Evolutionary conservation across 1,140 invertebrate species (phyloP).

Genomic region (Sycophila sp.): DNA sequence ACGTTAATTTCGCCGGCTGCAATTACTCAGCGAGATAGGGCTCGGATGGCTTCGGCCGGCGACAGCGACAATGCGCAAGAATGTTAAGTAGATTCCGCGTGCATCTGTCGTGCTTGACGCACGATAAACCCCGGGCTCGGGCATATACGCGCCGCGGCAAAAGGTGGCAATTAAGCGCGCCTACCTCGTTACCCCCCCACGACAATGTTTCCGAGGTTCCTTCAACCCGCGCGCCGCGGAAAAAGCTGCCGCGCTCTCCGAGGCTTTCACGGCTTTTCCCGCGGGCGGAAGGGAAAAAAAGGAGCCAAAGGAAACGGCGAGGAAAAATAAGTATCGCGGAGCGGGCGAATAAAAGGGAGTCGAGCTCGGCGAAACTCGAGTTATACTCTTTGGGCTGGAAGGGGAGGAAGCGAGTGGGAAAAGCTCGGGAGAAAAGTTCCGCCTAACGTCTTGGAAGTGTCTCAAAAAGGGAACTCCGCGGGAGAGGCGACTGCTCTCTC

Average conservation of each 20-base stretch:
- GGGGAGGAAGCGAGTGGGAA: slow-evolving; percentile 11
- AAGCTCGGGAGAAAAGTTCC: slow-evolving; percentile 49
- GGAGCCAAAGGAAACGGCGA: slow-evolving; percentile 21
- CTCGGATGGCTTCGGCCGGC: not conserved
- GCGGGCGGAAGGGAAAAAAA: not conserved
- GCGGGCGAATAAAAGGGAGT: slow-evolving; percentile 25
- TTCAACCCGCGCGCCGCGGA: not conserved
- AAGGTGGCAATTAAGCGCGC: slow-evolving; percentile 7
- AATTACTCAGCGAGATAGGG: not conserved
- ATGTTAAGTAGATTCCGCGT: slow-evolving; percentile 10
- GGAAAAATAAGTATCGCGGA: slow-evolving; percentile 36
- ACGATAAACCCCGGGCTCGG: slow-evolving; percentile 4
- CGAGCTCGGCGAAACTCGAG: not conserved
- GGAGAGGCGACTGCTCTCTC: slow-evolving; percentile 48
- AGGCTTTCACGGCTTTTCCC: not conserved
- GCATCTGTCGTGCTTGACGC: not conserved
- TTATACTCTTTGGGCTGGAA: not conserved
- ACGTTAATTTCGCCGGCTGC: not conserved
- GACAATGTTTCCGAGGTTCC: slow-evolving; percentile 4
- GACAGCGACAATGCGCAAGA: not conserved
- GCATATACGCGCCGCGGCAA: not conserved
- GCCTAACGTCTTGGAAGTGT: slow-evolving; percentile 62
- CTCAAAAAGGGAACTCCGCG: slow-evolving; percentile 57
- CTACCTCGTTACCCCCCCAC: not conserved
- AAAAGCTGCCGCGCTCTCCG: not conserved